Conservation (phyloP, 2,113 vertebrate genomes). For the Burhinus bistriatus region DNA sequence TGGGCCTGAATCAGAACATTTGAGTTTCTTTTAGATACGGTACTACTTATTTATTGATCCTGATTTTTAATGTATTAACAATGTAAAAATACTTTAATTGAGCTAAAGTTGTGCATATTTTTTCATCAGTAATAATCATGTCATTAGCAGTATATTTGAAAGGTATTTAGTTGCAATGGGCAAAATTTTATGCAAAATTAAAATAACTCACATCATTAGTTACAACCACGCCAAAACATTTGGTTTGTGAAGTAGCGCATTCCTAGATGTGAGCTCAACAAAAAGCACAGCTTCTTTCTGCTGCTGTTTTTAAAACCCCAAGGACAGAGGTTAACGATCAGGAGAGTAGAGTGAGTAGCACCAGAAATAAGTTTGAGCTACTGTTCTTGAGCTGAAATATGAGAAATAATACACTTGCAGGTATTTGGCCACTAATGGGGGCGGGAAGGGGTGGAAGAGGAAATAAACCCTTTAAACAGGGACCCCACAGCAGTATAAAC, state of each 20-base stretch:
- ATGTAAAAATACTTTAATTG: background rate
- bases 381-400: background rate
- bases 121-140: background rate
- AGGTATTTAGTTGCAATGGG: background rate
- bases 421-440: background rate
- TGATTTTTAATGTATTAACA: background rate
- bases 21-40: background rate
- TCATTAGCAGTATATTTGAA: background rate
- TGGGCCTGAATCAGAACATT: background rate
- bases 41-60: background rate
- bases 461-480: rapidly evolving
- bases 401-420: background rate
- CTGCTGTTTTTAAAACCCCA: background rate
- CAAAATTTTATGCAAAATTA: background rate
- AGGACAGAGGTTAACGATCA: background rate
- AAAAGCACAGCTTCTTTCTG: background rate
- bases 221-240: background rate
- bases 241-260: background rate
- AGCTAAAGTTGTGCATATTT: background rate
- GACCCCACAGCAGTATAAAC: rapidly evolving
- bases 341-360: background rate
- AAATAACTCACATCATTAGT: background rate
- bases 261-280: background rate
- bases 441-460: too few species aligned
- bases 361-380: background rate